Evolutionary conservation across 2,113 vertebrate species (phyloP).

Genomic region (Amia ocellicauda): DNA sequence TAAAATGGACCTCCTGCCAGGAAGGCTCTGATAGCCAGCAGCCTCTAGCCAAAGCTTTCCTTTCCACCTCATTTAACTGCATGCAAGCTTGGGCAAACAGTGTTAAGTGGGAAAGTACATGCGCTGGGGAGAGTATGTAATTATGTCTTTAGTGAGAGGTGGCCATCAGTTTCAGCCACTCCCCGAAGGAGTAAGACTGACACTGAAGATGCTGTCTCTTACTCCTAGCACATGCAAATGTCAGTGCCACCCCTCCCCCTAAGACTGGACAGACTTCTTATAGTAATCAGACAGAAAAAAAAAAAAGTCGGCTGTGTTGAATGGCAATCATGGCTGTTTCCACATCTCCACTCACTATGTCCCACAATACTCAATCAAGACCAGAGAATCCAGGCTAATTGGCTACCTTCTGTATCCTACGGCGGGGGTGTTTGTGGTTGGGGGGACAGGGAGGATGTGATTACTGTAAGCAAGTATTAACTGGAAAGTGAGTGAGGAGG

Average conservation of each 20-base stretch:
- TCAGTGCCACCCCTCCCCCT: neutral
- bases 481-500: too few species aligned
- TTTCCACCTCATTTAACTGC: slow-evolving; percentile 71
- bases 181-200: too few species aligned
- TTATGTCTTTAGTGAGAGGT: slow-evolving; percentile 44
- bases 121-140: slow-evolving; percentile 48
- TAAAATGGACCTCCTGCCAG: neutral
- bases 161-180: too few species aligned
- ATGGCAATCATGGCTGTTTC: slow-evolving; percentile 3
- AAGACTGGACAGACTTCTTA: neutral
- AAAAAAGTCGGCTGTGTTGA: neutral
- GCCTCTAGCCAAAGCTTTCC: slow-evolving; percentile 14
- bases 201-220: too few species aligned
- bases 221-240: too few species aligned
- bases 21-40: neutral
- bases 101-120: slow-evolving; percentile 56
- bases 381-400: slow-evolving; percentile 8
- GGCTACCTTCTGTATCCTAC: slow-evolving; percentile 10
- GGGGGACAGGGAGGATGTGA: neutral
- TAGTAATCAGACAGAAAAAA: neutral
- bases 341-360: neutral
- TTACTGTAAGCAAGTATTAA: too few species aligned
- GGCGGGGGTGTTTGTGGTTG: neutral
- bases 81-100: slow-evolving; percentile 61
- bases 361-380: slow-evolving; percentile 12